Evolutionary conservation across 2,888 invertebrate genomes (phyloP).

Genomic region (Perdita meconis): DNA sequence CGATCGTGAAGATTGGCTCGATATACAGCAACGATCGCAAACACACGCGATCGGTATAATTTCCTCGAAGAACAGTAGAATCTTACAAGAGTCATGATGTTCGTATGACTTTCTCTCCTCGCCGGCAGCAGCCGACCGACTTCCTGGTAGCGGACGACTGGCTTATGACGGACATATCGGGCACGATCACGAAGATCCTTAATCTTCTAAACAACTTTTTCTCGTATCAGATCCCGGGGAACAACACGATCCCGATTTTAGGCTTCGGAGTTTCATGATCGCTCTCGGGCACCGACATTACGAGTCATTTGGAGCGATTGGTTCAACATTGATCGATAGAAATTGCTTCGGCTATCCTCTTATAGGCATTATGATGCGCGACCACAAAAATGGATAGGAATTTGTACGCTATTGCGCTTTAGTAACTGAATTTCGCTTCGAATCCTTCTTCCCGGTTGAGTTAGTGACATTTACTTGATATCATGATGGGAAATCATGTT

Average conservation of each 20-base stretch:
- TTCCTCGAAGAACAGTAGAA: slow-evolving; percentile 63
- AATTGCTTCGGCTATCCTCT: slow-evolving; percentile 6
- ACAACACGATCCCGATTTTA: slow-evolving; percentile 27
- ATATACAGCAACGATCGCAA: slow-evolving; percentile 30
- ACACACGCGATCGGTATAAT: slow-evolving; percentile 48
- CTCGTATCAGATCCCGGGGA: slow-evolving; percentile 14
- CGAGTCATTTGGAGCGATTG: slow-evolving; percentile 22
- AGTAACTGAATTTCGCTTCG: background rate
- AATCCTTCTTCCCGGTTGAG: background rate
- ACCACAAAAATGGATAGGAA: slow-evolving; percentile 2
- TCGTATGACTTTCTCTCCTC: slow-evolving; percentile 75
- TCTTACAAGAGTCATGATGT: slow-evolving; percentile 57
- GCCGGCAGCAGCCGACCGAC: slow-evolving; percentile 68
- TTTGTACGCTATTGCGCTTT: background rate
- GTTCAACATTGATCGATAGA: slow-evolving; percentile 5
- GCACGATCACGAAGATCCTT: slow-evolving; percentile 52
- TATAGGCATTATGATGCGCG: background rate
- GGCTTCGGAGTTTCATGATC: slow-evolving; percentile 40
- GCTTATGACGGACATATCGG: slow-evolving; percentile 67
- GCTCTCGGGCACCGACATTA: slow-evolving; percentile 44
- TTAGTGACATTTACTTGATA: background rate
- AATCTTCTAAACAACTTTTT: slow-evolving; percentile 11
- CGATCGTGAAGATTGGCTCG: slow-evolving; percentile 26
- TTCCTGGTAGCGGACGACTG: slow-evolving; percentile 75
- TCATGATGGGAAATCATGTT: background rate